Base-by-base conservation (phyloP, 2,888 invertebrate genomes). In the Palloptera scutellata region DNA sequence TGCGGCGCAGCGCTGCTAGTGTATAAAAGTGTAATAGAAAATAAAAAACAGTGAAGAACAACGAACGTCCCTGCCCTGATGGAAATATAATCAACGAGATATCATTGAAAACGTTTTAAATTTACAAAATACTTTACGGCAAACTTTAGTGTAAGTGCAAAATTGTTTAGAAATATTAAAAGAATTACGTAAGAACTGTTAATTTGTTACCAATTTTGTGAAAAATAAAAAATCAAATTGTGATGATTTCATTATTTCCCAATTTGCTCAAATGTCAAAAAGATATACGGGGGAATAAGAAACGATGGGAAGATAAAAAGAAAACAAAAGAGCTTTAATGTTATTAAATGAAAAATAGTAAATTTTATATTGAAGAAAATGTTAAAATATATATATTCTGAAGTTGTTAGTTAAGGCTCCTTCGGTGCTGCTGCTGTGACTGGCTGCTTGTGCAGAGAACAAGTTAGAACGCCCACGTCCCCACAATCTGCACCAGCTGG, bases 51-150 rank as follows among this genome's bases (percentile, higher is more conserved):
- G n/a, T n/a, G n/a, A n/a, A n/a, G 57, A 65, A 61, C 66, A 64
- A 42, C 64, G 54, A 70, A 71, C 73, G 68, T 58, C 71, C 73
- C 84, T 83, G 80, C 71, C 73, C 84, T 83, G 80, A 83, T 84
- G 83, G 81, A 79, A 83, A 72, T 79, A 76, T 75, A 77, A 76
- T 75, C 67, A 68, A 57, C 69, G 66, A 80, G 76, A 76, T 75
- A 63, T 66, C 63, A 73, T 72, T 73, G 68, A 78, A 76, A 76
- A 69, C 66, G 20, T 61, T 64, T 65, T 20, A 70, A 75, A 70
- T 67, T 62, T 54, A 40, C 45, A 17, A 60, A 67, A 58, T 62
- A 67, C 61, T 64, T 65, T 61, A n/a, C n/a, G 43, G 68, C 70
- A 55, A 58, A 76, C 66, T 57, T 69, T 71, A 77, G 78, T 75